A percentile compares a stretch with the other conserved stretches of the same genome.
Conservation (phyloP, 2,888 invertebrate genomes). For the Pyrgus malvae region DNA sequence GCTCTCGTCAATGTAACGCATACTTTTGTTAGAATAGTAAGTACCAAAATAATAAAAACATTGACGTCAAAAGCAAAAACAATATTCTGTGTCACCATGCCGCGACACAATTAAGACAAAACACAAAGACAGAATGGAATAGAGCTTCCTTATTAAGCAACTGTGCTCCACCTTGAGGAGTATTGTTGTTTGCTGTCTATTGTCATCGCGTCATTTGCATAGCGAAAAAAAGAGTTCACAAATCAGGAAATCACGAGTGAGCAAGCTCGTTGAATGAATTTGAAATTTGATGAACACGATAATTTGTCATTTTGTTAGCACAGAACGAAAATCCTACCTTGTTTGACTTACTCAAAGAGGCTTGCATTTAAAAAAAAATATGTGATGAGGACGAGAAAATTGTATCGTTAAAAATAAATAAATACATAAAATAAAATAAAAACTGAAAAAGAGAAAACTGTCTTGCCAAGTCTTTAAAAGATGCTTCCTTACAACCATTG, state of each 20-base stretch:
- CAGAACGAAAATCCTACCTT: not conserved
- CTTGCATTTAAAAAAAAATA: too few species aligned
- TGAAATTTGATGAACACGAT: not conserved
- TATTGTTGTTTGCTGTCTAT: slow-evolving; percentile 12
- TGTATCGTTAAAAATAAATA: too few species aligned
- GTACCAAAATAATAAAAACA: not conserved
- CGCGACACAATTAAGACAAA: slow-evolving; percentile 8
- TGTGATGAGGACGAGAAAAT: too few species aligned
- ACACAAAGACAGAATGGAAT: slow-evolving; percentile 10
- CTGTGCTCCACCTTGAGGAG: slow-evolving; percentile 11
- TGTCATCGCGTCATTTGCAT: slow-evolving; percentile 18
- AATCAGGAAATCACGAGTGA: slow-evolving; percentile 8
- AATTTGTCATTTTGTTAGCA: not conserved
- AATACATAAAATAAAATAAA: too few species aligned
- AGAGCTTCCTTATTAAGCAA: slow-evolving; percentile 22
- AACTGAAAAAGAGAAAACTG: too few species aligned
- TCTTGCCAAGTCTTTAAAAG: too few species aligned
- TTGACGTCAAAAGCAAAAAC: not conserved
- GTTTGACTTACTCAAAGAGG: too few species aligned
- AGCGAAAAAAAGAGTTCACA: slow-evolving; percentile 8
- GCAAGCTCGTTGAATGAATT: not conserved
- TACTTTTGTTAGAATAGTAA: not conserved
- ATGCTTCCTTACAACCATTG: too few species aligned
- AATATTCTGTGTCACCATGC: not conserved
- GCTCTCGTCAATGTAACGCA: not conserved